Conservation (phyloP, 2,113 vertebrate genomes). For the Cisticola juncidis region DNA sequence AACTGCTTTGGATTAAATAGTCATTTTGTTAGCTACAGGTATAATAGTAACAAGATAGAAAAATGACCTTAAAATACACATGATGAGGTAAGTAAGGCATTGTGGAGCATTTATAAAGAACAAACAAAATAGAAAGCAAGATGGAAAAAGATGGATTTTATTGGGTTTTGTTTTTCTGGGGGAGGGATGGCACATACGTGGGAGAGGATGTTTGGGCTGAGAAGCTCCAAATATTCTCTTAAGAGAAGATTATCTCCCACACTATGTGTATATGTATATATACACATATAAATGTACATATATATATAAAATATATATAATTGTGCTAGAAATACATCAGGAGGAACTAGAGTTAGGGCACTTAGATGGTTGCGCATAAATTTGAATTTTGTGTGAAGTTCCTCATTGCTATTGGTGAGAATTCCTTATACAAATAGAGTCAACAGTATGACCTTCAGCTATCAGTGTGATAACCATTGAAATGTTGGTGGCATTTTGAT, state of each 20-base stretch:
- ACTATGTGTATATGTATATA: not conserved
- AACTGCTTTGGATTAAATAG: not conserved
- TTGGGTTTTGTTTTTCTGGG: not conserved
- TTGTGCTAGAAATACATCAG: not conserved
- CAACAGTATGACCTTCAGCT: not conserved
- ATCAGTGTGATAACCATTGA: not conserved
- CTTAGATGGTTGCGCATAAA: not conserved
- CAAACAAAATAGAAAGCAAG: not conserved
- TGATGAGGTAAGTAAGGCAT: not conserved
- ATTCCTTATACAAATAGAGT: not conserved
- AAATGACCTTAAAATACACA: not conserved
- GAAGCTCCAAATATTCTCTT: not conserved
- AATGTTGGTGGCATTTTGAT: not conserved
- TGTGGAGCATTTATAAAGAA: not conserved
- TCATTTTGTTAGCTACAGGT: not conserved
- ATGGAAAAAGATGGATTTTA: not conserved
- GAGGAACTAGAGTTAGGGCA: not conserved
- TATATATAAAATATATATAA: no score
- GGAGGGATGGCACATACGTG: fast-evolving
- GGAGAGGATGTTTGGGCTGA: not conserved
- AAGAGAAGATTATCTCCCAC: not conserved
- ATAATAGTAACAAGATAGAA: not conserved
- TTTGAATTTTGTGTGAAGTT: not conserved
- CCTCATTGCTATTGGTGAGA: not conserved
- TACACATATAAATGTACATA: no score